These are phyloP conservation scores for Melanotus villosus DNA, from an alignment of 2,888 invertebrate genomes.

Conservation along the genomic window DNA sequence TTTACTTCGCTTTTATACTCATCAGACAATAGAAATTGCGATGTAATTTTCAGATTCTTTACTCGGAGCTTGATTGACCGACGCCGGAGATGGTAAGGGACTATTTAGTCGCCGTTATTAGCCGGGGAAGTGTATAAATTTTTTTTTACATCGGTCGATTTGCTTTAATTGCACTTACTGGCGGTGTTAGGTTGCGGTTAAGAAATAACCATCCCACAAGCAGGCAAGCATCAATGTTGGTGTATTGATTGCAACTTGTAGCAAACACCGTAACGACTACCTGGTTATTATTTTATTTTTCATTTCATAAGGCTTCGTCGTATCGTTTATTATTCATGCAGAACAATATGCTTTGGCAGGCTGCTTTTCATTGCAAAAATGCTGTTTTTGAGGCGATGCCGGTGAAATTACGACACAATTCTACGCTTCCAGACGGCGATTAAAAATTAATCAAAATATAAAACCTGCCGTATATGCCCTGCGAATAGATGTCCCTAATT, in stretches of 20 bases:
- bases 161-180: slow-evolving; percentile 32
- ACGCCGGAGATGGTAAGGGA: too few species aligned
- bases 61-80: slow-evolving; percentile 58
- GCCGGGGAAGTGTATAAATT: slow-evolving; percentile 36
- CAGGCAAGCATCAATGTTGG: slow-evolving; percentile 15
- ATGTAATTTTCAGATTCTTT: slow-evolving; percentile 54
- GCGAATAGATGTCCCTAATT: too few species aligned
- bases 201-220: slow-evolving; percentile 16
- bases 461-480: not conserved
- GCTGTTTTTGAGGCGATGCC: not conserved
- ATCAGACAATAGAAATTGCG: slow-evolving; percentile 56
- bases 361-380: slow-evolving; percentile 24
- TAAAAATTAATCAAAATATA: slow-evolving; percentile 18
- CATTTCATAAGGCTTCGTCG: slow-evolving; percentile 26
- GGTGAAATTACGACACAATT: slow-evolving; percentile 13
- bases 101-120: slow-evolving; percentile 54
- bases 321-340: slow-evolving; percentile 35
- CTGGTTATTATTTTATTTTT: slow-evolving; percentile 27
- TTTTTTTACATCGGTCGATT: slow-evolving; percentile 25
- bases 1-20: slow-evolving; percentile 26
- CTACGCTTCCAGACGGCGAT: slow-evolving; percentile 2
- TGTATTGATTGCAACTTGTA: slow-evolving; percentile 28
- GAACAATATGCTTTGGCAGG: slow-evolving; percentile 25
- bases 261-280: slow-evolving; percentile 23
- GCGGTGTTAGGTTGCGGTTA: slow-evolving; percentile 24